Conservation (phyloP, 2,797 vertebrate species). For the Schizothorax lantsangensis region DNA sequence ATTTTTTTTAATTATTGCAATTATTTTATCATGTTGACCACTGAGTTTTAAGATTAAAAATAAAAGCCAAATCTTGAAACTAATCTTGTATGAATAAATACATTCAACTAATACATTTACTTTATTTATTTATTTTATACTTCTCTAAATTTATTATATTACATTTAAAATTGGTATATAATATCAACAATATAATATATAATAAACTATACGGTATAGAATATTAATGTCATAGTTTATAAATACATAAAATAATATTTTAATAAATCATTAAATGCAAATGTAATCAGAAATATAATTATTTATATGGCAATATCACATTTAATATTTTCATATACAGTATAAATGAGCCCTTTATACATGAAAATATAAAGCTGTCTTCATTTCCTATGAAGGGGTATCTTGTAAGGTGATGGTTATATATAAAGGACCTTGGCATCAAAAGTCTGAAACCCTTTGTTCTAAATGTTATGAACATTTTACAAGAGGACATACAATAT, state of each 20-base stretch:
- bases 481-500: conserved; percentile 22
- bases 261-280: not conserved
- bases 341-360: not conserved
- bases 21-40: not conserved
- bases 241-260: not conserved
- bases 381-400: not conserved
- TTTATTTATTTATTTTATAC: not conserved
- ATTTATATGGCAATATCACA: not conserved
- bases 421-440: not conserved
- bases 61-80: not conserved
- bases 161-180: not conserved
- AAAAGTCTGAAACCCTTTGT: not conserved
- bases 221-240: not conserved
- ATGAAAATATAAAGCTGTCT: not conserved
- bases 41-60: not conserved
- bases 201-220: not conserved
- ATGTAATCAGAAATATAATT: not conserved
- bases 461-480: not conserved
- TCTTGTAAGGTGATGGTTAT: not conserved
- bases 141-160: not conserved
- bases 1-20: not conserved
- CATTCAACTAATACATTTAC: not conserved
- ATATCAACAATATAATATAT: not conserved
- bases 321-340: not conserved
- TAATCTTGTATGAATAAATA: not conserved